Base-by-base conservation (phyloP, 2,888 invertebrate genomes). In the Cheilosia soror region DNA sequence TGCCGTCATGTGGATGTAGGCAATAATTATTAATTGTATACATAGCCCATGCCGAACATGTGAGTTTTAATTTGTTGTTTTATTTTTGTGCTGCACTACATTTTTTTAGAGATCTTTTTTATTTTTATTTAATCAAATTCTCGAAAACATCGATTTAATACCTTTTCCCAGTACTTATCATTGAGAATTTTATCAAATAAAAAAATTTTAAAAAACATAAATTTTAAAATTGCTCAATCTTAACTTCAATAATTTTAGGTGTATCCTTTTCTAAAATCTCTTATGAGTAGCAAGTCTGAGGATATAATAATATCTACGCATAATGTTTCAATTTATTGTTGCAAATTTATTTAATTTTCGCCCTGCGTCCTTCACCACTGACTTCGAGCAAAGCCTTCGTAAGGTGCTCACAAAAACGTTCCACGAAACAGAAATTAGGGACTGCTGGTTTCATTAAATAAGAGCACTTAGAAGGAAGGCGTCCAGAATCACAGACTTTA, bases 271-370 rank as follows among this genome's bases (percentile, higher is more conserved):
- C 55, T 55, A 29, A 31, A 31, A 55, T 68, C 31, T 5, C 55
- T 68, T 42, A 68, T 68, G 55, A 55, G 15, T 42, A 68, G 55
- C 13, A 57, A 55, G 68, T 68, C 27, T 11, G 66, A 68, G 25
- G 66, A 68, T 53, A 20, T n/a, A n/a, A n/a, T n/a, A n/a, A 53
- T 37, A 7, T 66, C 40, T 53, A 20, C 29, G 20, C 31, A 55
- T n/a, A n/a, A 57, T 55, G 55, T 68, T 55, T 15, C 44, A 68
- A 33, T 68, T 68, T 6, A 68, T 68, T 68, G 68, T 55, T 15
- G 68, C 44, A 6, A 68, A 55, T 40, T 15, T 69, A 20, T 69
- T 57, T 42, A 27, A 57, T 11, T 69, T 69, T 5, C 40, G 57
- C 27, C 69, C 57, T 6, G n/a, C 69, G 31, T 69, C 57, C 5